Percentiles rank a stretch among this genome's conserved stretches.
phyloP scores from a whole-genome alignment of 2,113 vertebrate genomes.

The Hipposideros armiger region DNA sequence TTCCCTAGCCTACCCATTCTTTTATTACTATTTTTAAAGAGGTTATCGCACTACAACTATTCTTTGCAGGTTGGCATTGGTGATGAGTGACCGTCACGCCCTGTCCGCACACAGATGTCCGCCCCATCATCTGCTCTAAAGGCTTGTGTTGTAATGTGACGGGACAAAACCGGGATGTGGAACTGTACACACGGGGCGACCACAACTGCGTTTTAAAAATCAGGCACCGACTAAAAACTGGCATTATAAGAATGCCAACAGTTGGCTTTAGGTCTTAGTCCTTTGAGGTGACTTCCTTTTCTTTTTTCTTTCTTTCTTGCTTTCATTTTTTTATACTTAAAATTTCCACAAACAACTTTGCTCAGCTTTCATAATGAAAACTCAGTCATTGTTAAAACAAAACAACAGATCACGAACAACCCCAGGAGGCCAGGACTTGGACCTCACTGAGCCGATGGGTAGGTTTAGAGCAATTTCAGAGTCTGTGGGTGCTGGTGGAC shows the following conservation, averaged over 20 bases:
- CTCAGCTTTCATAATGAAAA: neutral
- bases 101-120: accelerated
- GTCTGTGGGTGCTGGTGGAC: accelerated
- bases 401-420: accelerated
- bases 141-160: accelerated
- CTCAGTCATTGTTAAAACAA: neutral
- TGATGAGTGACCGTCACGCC: accelerated
- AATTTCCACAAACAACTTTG: neutral
- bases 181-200: accelerated
- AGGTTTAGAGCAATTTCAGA: accelerated
- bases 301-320: neutral
- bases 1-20: neutral
- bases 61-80: neutral
- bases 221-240: accelerated
- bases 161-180: accelerated
- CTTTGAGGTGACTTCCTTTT: neutral
- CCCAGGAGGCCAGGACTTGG: neutral
- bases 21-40: neutral
- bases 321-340: neutral
- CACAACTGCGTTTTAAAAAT: neutral
- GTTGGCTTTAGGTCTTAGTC: accelerated
- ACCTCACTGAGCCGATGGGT: neutral
- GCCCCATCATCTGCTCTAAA: too few relatives aligned
- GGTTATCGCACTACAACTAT: accelerated
- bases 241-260: accelerated